Evolutionary conservation across 2,888 invertebrate genomes (phyloP).

Genomic region (Eumerus sabulonum): DNA sequence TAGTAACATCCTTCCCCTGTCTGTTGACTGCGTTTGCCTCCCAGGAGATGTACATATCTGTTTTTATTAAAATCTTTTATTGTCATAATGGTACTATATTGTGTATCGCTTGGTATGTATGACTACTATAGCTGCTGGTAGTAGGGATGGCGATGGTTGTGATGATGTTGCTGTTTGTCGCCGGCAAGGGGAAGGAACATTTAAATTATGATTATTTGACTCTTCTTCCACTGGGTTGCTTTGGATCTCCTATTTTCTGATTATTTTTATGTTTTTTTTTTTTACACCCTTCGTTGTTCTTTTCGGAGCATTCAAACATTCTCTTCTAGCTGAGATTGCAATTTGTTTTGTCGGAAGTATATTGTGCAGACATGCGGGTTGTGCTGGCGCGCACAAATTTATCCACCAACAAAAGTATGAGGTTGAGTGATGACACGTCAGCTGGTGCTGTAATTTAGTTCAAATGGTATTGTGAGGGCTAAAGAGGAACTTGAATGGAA

Average conservation of each 20-base stretch:
- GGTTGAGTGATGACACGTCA: slow-evolving; percentile 42
- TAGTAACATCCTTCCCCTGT: background rate
- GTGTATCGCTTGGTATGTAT: slow-evolving; percentile 25
- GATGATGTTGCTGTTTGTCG: slow-evolving; percentile 12
- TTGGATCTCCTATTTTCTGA: slow-evolving; percentile 37
- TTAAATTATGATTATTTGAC: slow-evolving; percentile 67
- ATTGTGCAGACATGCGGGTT: slow-evolving; percentile 23
- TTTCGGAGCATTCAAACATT: slow-evolving; percentile 27
- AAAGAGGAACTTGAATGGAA: background rate
- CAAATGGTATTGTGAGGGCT: slow-evolving; percentile 39
- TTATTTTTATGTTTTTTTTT: slow-evolving; percentile 1
- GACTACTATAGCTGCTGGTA: slow-evolving; percentile 1
- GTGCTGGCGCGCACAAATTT: background rate
- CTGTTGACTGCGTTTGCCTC: slow-evolving; percentile 6
- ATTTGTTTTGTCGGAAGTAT: slow-evolving; percentile 50
- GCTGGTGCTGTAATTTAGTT: slow-evolving; percentile 54
- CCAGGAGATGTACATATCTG: slow-evolving; percentile 39
- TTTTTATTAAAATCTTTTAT: slow-evolving; percentile 65
- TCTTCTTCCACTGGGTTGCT: slow-evolving; percentile 43
- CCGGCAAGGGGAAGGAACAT: slow-evolving; percentile 35
- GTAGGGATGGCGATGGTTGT: background rate
- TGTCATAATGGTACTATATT: slow-evolving; percentile 62
- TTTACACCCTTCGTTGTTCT: slow-evolving; percentile 19
- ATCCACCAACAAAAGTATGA: background rate
- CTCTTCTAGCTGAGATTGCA: slow-evolving; percentile 62